Conservation (phyloP, 2,888 invertebrate genomes). For the Thera britannica region DNA sequence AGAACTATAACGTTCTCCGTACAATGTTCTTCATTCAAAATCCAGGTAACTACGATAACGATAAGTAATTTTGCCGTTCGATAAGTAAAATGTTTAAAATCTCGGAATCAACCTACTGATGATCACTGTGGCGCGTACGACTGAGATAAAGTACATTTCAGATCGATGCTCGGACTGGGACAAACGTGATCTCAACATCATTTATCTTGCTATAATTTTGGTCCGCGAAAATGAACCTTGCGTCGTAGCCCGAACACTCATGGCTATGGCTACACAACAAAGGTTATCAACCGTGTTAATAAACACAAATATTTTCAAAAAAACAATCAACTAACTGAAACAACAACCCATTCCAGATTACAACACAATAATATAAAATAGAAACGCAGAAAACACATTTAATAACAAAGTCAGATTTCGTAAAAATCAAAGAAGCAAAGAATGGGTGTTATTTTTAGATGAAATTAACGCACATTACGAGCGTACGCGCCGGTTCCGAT, state of each 20-base stretch:
- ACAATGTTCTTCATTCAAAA: no score
- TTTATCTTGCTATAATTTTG: no score
- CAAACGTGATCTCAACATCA: no score
- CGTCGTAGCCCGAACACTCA: not conserved
- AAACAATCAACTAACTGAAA: constrained; percentile 13
- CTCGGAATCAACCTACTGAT: no score
- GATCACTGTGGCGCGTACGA: no score
- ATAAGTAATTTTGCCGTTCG: no score
- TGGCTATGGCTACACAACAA: not conserved
- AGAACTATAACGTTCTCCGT: no score
- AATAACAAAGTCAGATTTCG: constrained; percentile 71
- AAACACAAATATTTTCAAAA: constrained; percentile 10
- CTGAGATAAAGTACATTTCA: no score
- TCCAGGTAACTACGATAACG: no score
- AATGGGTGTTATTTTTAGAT: constrained; percentile 81
- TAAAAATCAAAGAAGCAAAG: constrained; percentile 80
- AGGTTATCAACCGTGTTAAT: not conserved
- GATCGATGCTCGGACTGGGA: no score
- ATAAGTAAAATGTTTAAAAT: no score
- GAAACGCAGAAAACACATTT: constrained; percentile 30
- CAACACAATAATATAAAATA: constrained; percentile 52
- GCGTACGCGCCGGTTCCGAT: constrained; percentile 68
- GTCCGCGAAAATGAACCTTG: not conserved
- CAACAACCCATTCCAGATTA: constrained; percentile 29
- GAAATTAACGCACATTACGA: constrained; percentile 82